Evolutionary conservation across 2,113 vertebrate species (phyloP).

Genomic region (Oplegnathus fasciatus): DNA sequence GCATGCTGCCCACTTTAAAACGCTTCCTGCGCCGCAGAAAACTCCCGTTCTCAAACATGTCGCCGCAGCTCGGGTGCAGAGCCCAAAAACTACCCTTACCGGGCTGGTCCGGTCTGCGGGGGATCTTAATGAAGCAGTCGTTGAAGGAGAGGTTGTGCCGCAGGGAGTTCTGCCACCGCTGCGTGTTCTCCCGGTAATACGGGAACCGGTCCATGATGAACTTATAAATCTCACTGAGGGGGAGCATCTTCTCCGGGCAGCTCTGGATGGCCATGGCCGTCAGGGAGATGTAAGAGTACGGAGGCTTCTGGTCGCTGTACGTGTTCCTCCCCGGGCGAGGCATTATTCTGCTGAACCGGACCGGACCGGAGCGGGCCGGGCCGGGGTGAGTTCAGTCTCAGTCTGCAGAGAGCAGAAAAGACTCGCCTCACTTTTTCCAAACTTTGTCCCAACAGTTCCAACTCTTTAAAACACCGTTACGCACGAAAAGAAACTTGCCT

Average conservation of each 20-base stretch:
- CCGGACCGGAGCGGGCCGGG: neutral
- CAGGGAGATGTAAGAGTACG: conserved; percentile 97
- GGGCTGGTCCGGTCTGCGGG: conserved; percentile 93
- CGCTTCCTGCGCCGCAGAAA: conserved; percentile 95
- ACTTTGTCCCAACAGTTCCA: conserved; percentile 33
- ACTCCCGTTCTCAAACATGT: conserved; percentile 99
- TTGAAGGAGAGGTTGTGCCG: conserved; percentile 98
- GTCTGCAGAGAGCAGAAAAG: neutral
- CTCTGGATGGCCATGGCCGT: conserved; percentile 98
- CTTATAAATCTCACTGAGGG: conserved; percentile 96
- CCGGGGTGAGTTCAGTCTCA: conserved; percentile 1
- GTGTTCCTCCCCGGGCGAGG: conserved; percentile 96
- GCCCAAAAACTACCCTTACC: conserved; percentile 98
- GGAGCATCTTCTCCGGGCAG: conserved; percentile 97
- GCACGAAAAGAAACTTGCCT: neutral
- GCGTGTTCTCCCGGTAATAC: conserved; percentile 95
- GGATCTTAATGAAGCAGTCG: conserved; percentile 98
- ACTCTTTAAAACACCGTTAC: conserved; percentile 31
- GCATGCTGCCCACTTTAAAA: conserved; percentile 90
- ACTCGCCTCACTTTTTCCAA: neutral
- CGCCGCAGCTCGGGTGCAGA: conserved; percentile 94
- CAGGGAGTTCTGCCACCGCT: conserved; percentile 97
- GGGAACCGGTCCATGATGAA: conserved; percentile 99
- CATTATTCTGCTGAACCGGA: conserved; percentile 83
- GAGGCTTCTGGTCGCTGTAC: conserved; percentile 96